Conservation (phyloP, 2,797 vertebrate genomes). For the Ctenopoma kingsleyae region DNA sequence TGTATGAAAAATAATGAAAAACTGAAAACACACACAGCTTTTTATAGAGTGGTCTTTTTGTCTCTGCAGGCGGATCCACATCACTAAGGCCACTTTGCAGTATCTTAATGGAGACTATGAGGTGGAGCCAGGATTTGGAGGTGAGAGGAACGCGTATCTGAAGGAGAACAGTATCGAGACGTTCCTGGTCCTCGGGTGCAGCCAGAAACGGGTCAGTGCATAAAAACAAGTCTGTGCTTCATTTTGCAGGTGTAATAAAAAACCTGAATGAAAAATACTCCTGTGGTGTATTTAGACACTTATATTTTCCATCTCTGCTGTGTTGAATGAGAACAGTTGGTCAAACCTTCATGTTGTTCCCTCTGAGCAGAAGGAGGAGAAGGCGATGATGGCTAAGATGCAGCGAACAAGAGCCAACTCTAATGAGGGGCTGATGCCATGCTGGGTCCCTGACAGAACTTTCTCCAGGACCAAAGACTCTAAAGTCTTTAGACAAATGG, state of each 20-base stretch:
- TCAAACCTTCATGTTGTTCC: slow-evolving; percentile 51
- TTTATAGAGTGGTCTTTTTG: background rate
- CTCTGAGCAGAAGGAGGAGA: slow-evolving; percentile 92
- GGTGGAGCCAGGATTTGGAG: slow-evolving; percentile 93
- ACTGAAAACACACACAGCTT: background rate
- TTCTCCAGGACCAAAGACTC: slow-evolving; percentile 95
- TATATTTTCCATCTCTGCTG: slow-evolving; percentile 28
- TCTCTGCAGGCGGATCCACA: slow-evolving; percentile 91
- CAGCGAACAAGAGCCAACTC: slow-evolving; percentile 93
- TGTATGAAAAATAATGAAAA: too few species aligned
- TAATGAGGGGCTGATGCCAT: slow-evolving; percentile 90
- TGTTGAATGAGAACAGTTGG: slow-evolving; percentile 56
- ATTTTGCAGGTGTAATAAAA: background rate
- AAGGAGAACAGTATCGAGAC: slow-evolving; percentile 97
- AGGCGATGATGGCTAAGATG: slow-evolving; percentile 95
- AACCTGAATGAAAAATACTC: background rate
- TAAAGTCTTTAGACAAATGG: slow-evolving; percentile 98
- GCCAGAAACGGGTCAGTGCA: slow-evolving; percentile 92
- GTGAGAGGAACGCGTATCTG: slow-evolving; percentile 93
- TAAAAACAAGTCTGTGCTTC: slow-evolving; percentile 9
- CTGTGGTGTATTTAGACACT: slow-evolving; percentile 8
- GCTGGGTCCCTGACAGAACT: slow-evolving; percentile 94
- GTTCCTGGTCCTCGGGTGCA: slow-evolving; percentile 95
- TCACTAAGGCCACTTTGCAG: slow-evolving; percentile 94
- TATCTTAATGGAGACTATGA: slow-evolving; percentile 96